A percentile compares a stretch with the other conserved stretches of the same genome.
Conservation (phyloP, 2,888 invertebrate genomes). For the Caenorhabditis drosophilae region DNA sequence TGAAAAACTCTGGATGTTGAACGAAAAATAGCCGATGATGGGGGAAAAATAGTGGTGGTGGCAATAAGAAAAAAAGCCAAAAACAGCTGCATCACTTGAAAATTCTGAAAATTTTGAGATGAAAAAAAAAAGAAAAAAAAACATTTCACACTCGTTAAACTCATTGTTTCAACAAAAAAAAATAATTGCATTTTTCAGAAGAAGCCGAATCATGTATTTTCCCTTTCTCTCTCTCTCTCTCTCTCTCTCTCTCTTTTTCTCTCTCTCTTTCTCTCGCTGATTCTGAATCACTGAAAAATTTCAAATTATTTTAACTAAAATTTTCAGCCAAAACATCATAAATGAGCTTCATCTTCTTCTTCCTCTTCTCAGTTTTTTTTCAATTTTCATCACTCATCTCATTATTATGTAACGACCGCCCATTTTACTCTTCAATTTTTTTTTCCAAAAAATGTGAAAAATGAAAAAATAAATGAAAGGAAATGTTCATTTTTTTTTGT, state of each 20-base stretch:
- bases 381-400: too few relatives aligned
- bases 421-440: too few relatives aligned
- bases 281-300: background rate
- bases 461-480: too few relatives aligned
- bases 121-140: slow-evolving; percentile 7
- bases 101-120: slow-evolving; percentile 1
- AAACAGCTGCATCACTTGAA: slow-evolving; percentile 17
- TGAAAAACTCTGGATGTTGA: slow-evolving; percentile 28
- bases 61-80: slow-evolving; percentile 21
- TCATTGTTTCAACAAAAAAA: background rate
- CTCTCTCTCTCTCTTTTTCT: too few relatives aligned
- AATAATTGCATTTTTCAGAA: background rate
- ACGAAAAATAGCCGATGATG: slow-evolving; percentile 29
- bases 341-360: too few relatives aligned
- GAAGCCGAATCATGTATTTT: background rate
- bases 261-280: background rate
- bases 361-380: too few relatives aligned
- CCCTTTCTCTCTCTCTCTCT: too few relatives aligned
- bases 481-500: too few relatives aligned
- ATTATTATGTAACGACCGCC: too few relatives aligned
- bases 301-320: background rate
- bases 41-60: slow-evolving; percentile 20
- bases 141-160: background rate
- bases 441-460: too few relatives aligned
- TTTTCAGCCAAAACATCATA: background rate